Percentiles rank a stretch among this genome's conserved stretches.
Conservation (phyloP, 2,888 invertebrate species). For the Trachelus tabidus region DNA sequence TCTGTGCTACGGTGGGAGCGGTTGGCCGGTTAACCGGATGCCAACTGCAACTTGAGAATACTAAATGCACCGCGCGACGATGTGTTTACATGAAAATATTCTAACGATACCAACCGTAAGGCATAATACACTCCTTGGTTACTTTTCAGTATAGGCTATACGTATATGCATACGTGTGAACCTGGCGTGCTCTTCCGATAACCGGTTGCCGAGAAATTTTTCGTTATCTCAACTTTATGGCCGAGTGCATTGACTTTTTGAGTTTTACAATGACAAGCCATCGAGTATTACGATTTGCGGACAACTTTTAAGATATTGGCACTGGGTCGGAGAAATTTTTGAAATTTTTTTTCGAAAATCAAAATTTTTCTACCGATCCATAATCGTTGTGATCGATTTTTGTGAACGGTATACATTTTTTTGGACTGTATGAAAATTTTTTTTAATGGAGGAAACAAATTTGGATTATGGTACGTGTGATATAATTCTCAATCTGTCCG, state of each 20-base stretch:
- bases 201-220: background rate
- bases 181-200: background rate
- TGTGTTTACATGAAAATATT: slow-evolving; percentile 52
- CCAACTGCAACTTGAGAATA: slow-evolving; percentile 58
- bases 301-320: too few species aligned
- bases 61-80: slow-evolving; percentile 51
- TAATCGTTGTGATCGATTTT: too few species aligned
- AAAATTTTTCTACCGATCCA: too few species aligned
- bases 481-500: background rate
- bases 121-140: background rate
- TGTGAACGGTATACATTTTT: too few species aligned
- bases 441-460: too few species aligned
- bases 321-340: too few species aligned
- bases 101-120: slow-evolving; percentile 14
- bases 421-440: too few species aligned
- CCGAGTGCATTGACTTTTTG: background rate
- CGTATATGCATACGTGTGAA: background rate
- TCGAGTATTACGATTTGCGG: background rate
- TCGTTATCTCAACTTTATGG: background rate
- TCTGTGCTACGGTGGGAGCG: slow-evolving; percentile 39
- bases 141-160: background rate
- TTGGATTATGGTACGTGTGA: too few species aligned
- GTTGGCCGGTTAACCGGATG: slow-evolving; percentile 59
- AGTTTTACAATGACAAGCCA: background rate
- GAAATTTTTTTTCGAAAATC: too few species aligned